Conservation (phyloP, 2,113 vertebrate species). For the Aptenodytes patagonicus region DNA sequence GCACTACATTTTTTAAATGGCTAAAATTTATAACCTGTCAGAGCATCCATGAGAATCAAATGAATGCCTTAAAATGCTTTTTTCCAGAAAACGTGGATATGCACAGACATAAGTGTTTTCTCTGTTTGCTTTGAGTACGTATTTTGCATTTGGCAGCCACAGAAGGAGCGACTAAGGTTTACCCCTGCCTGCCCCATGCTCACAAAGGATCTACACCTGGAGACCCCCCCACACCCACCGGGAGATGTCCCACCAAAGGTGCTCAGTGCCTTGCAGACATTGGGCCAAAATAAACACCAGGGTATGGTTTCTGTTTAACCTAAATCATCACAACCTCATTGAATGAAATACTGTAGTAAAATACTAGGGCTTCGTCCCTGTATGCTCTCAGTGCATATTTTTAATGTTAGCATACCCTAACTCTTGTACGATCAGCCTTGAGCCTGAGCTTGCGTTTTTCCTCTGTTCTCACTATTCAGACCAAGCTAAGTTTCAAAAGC, state of each 20-base stretch:
- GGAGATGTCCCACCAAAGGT: neutral
- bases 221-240: neutral
- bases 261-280: neutral
- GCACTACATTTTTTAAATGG: neutral
- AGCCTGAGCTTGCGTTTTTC: neutral
- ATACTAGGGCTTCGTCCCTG: neutral
- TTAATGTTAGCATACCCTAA: neutral
- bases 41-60: neutral
- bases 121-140: neutral
- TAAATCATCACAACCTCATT: neutral
- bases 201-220: neutral
- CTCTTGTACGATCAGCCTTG: neutral
- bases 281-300: neutral
- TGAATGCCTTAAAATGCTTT: neutral
- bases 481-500: neutral
- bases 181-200: neutral
- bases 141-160: neutral
- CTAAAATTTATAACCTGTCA: neutral
- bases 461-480: neutral
- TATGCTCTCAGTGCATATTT: neutral
- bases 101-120: neutral
- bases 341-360: neutral
- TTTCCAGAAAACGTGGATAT: neutral
- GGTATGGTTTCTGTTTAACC: neutral
- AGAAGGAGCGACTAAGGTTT: neutral